A percentile compares a stretch with the other conserved stretches of the same genome.
Conservation (phyloP, 2,797 vertebrate genomes). For the Silurus aristotelis region DNA sequence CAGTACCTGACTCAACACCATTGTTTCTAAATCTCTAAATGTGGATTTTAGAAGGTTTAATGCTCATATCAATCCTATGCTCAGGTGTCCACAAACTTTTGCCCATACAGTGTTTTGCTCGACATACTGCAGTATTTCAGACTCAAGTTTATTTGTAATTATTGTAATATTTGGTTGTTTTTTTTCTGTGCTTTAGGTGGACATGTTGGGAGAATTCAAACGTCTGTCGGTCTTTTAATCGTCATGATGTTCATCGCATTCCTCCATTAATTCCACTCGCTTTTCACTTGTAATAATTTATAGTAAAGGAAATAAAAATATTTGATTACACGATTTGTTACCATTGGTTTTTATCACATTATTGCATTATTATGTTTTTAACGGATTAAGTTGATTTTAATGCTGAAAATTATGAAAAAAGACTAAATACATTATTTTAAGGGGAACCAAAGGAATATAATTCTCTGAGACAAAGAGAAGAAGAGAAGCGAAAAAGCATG, state of each 20-base stretch:
- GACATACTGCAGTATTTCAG: neutral
- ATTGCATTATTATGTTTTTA: neutral
- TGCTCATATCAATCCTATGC: too few relatives aligned
- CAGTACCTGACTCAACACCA: too few relatives aligned
- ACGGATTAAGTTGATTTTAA: too few relatives aligned
- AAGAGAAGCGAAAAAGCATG: neutral
- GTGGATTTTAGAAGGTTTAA: too few relatives aligned
- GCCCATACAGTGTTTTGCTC: too few relatives aligned
- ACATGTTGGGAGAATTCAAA: conserved; percentile 35
- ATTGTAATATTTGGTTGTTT: neutral
- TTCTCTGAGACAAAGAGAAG: neutral
- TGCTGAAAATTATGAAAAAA: neutral
- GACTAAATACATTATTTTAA: neutral
- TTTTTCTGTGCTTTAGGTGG: conserved; percentile 18
- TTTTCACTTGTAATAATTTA: neutral
- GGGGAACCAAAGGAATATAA: too few relatives aligned
- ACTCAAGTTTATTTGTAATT: neutral
- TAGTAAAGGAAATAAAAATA: neutral
- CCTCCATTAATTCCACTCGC: neutral
- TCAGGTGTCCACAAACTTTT: too few relatives aligned
- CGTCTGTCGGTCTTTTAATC: conserved; percentile 27
- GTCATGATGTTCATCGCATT: neutral
- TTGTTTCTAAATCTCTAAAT: too few relatives aligned
- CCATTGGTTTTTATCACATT: neutral
- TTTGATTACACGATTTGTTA: neutral